Evolutionary conservation across 1,140 invertebrate species (phyloP), one percentile per base, ranked within the genome.

Genomic region (Pogonognathellus flavescens): DNA sequence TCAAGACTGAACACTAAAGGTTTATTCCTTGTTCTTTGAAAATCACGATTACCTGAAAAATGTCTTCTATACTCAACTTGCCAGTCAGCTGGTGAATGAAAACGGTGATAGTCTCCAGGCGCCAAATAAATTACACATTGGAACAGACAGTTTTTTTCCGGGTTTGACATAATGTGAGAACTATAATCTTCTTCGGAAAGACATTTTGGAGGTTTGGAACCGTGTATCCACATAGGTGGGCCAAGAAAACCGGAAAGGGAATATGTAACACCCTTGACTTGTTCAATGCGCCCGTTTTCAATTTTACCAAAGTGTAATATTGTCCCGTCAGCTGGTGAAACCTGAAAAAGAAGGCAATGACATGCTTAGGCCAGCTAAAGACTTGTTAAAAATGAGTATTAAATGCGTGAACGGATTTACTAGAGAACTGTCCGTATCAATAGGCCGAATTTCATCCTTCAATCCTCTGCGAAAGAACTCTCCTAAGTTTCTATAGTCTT

Each of bases 31-130:
- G n/a, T n/a, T n/a, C n/a, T n/a, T n/a, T n/a, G n/a, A n/a, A n/a
- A n/a, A n/a, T n/a, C n/a, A n/a, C n/a, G n/a, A n/a, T 89, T 89
- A 94, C 94, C 95, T 91, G 94, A 93, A 91, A 99, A 98, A 92
- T 99, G 97, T 89, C 97, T 93, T 72, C 98, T 91, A 88, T 95
- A 95, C 10, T 92, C 92, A 9, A 98, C 94, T 41, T 92, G 93
- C 98, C 98, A 99, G 85, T 98, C 93, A 9, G 95, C 93, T 0
- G 98, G 96, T 4, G 98, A 99, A 91, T 99, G 98, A 91, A 99
- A 99, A 82, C 97, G 92, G 90, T 99, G 99, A 92, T 99, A 99
- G 91, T 99, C 98, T 11, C 98, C 98, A 0, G 99, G 99, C 1
- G 98, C 97, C 86, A 99, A 91, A 90, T 99, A 99, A 88, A 99